Evolutionary conservation across 1,140 invertebrate genomes (phyloP), one percentile per base, ranked within the genome.

Genomic region (Dendroctonus ponderosae): DNA sequence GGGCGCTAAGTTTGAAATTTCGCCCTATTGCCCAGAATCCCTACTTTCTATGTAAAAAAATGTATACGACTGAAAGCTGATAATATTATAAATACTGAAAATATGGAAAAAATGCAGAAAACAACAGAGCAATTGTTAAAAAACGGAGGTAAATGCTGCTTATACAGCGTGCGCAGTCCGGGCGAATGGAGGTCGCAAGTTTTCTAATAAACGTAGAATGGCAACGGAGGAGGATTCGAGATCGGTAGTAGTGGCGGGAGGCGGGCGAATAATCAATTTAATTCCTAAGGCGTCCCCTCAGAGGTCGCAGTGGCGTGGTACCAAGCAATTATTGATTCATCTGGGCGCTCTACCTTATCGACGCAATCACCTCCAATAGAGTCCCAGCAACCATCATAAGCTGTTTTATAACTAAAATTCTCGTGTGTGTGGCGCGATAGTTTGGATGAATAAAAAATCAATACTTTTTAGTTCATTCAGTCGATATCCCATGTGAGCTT

Each of bases 281-380:
- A 61, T 8, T 43, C 15, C 40, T 54, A 5, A 42, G 50, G 65
- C 65, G 65, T 67, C 65, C 12, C 65, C 51, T 7, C 49, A 67
- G 65, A 67, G 65, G 65, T 49, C 65, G 49, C 15, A 48, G 14
- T 67, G 65, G 65, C 58, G 65, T 60, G 40, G 65, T 64, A 15
- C 6, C 26, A 12, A 26, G 49, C 38, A 43, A 54, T 39, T 63
- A 51, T 63, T 38, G 42, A 63, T 51, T 44, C 48, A 12, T 41
- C 39, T 6, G 37, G 54, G 61, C 37, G 41, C 40, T 54, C 61
- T 63, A 49, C 50, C 46, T 63, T 63, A 63, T 15, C 61, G 59
- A 26, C 57, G n/a, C 37, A 14, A 58, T 44, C 39, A 12, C 26
- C 26, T 26, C 26, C 26, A 26, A 3, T 2, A 26, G 26, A 26